Conservation (phyloP, 1,140 invertebrate species). For the Chrysopa pallens region DNA sequence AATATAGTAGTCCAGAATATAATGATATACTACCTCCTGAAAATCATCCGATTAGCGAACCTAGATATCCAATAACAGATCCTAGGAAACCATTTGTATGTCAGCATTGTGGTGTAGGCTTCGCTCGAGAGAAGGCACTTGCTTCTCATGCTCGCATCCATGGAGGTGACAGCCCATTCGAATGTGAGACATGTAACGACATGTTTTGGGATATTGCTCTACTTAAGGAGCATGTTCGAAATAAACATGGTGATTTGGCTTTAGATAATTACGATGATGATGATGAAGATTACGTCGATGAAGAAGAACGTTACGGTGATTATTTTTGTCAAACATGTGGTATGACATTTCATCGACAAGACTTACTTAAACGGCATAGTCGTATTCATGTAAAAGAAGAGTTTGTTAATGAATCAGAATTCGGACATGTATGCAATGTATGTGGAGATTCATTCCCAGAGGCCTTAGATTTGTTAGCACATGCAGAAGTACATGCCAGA, state of each 20-base stretch:
- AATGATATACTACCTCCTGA: conserved; percentile 5
- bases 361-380: conserved; percentile 49
- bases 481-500: conserved; percentile 53
- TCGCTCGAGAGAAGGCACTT: conserved; percentile 61
- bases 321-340: conserved; percentile 60
- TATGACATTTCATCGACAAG: conserved; percentile 52
- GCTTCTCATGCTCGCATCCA: conserved; percentile 52
- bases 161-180: conserved; percentile 53
- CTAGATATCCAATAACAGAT: conserved; percentile 43
- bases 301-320: conserved; percentile 46
- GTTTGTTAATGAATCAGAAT: conserved; percentile 15
- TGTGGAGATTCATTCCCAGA: conserved; percentile 58
- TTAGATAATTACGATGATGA: conserved; percentile 29
- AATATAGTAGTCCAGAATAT: conserved; percentile 20
- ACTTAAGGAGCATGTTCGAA: conserved; percentile 42
- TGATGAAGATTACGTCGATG: conserved; percentile 32
- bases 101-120: conserved; percentile 57
- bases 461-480: conserved; percentile 50
- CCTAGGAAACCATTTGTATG: conserved; percentile 61
- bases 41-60: conserved; percentile 9
- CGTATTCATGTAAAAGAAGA: conserved; percentile 27
- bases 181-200: conserved; percentile 56
- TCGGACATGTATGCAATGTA: conserved; percentile 45
- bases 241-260: conserved; percentile 21
- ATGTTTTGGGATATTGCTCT: conserved; percentile 56